Evolutionary conservation across 2,113 vertebrate species (phyloP).

Genomic region (Siphamia tubifer): DNA sequence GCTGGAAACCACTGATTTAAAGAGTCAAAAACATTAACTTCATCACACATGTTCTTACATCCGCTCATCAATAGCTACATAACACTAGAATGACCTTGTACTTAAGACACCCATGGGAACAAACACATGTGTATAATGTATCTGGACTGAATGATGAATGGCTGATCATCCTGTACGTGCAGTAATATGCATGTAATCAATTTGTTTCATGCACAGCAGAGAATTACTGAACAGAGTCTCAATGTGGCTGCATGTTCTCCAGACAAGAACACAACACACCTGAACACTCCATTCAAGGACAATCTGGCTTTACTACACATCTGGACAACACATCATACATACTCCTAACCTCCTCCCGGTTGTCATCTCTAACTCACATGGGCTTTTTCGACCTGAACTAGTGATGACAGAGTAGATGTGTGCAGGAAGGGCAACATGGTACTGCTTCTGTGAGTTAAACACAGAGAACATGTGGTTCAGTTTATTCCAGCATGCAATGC

Average conservation of each 20-base stretch:
- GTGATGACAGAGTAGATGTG: slow-evolving; percentile 1
- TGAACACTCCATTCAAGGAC: slow-evolving; percentile 31
- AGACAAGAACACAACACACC: slow-evolving; percentile 20
- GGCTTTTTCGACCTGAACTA: neutral
- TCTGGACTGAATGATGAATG: slow-evolving; percentile 1
- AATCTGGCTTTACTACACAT: slow-evolving; percentile 49
- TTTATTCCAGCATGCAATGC: slow-evolving; percentile 22
- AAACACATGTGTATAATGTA: neutral
- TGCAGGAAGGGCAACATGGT: neutral
- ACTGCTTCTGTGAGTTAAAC: neutral
- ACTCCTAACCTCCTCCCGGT: slow-evolving; percentile 1
- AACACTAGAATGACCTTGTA: neutral
- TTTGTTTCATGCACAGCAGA: slow-evolving; percentile 16
- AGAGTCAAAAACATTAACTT: too few species aligned
- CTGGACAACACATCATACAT: slow-evolving; percentile 54
- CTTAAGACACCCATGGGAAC: neutral
- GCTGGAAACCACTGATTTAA: too few species aligned
- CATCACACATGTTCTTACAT: neutral
- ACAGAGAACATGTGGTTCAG: slow-evolving; percentile 25
- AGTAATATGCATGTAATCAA: neutral
- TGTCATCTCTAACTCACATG: slow-evolving; percentile 11
- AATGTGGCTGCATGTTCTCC: neutral
- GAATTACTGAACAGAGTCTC: neutral
- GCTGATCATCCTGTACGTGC: neutral
- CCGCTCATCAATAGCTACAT: neutral